Evolutionary conservation across 2,888 invertebrate genomes (phyloP).

Genomic region (Drosophila neonasuta): DNA sequence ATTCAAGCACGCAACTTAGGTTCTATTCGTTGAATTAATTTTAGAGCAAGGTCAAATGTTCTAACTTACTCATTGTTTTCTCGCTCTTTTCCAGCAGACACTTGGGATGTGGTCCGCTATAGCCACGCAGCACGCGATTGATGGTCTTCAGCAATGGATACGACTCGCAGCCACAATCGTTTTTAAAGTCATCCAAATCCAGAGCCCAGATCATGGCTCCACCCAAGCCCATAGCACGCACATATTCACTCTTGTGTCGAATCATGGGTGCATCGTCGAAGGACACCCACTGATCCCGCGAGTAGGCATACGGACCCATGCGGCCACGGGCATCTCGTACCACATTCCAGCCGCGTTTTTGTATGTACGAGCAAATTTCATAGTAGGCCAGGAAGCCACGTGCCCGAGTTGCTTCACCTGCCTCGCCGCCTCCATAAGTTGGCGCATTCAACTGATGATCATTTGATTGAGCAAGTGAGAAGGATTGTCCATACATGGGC

Average conservation of each 20-base stretch:
- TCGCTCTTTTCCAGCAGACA: constrained; percentile 83
- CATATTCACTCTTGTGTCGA: constrained; percentile 91
- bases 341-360: constrained; percentile 89
- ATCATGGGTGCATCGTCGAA: constrained; percentile 95
- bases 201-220: constrained; percentile 96
- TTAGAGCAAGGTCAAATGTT: too few species aligned
- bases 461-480: constrained; percentile 87
- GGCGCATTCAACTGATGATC: constrained; percentile 88
- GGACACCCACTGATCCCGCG: constrained; percentile 94
- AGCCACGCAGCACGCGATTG: constrained; percentile 89
- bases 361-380: constrained; percentile 92
- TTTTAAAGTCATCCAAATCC: constrained; percentile 93
- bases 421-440: constrained; percentile 93
- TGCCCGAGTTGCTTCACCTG: constrained; percentile 93
- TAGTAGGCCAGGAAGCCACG: constrained; percentile 94
- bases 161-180: constrained; percentile 90
- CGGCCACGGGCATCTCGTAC: constrained; percentile 90
- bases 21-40: too few species aligned
- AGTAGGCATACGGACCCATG: constrained; percentile 93
- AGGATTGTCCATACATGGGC: constrained; percentile 95
- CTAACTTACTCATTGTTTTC: constrained; percentile 77
- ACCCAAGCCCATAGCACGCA: constrained; percentile 90
- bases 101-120: constrained; percentile 86
- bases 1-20: too few species aligned
- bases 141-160: constrained; percentile 91